A percentile compares a stretch with the other conserved stretches of the same genome.
These are phyloP conservation scores for Caligus rogercresseyi DNA, from an alignment of 1,140 invertebrate genomes.

Conservation along the genomic window DNA sequence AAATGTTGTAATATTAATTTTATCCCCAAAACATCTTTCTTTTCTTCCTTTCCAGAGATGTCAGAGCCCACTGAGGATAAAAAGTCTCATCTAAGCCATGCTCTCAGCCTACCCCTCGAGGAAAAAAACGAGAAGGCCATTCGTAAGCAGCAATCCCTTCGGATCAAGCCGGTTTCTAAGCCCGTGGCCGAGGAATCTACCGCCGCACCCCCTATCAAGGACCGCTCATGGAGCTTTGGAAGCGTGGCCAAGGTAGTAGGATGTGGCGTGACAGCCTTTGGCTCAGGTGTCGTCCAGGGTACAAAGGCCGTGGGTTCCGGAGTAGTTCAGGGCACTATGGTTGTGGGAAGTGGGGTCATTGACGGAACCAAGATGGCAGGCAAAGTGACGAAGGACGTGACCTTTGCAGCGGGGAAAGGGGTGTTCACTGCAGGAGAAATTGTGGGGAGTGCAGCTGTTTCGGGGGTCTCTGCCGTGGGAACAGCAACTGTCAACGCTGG, in stretches of 20 bases:
- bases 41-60: too few species aligned
- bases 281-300: slow-evolving; percentile 8
- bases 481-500: neutral
- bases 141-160: neutral
- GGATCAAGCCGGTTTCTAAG: neutral
- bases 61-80: neutral
- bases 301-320: slow-evolving; percentile 9
- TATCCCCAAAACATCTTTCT: too few species aligned
- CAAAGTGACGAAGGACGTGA: neutral
- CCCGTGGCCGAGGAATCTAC: neutral
- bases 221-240: slow-evolving; percentile 13
- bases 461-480: neutral
- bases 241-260: slow-evolving; percentile 10
- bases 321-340: slow-evolving; percentile 7
- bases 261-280: slow-evolving; percentile 11
- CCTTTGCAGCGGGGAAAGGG: slow-evolving; percentile 3
- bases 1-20: too few species aligned
- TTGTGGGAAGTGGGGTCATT: neutral
- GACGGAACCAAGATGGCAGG: neutral
- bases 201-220: neutral
- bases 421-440: neutral
- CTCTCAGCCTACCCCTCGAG: neutral
- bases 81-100: neutral
- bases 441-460: slow-evolving; percentile 11
- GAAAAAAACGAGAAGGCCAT: neutral